Evolutionary conservation across 1,140 invertebrate genomes (phyloP), one percentile per base, ranked within the genome.

Genomic region (Drosophila simulans): DNA sequence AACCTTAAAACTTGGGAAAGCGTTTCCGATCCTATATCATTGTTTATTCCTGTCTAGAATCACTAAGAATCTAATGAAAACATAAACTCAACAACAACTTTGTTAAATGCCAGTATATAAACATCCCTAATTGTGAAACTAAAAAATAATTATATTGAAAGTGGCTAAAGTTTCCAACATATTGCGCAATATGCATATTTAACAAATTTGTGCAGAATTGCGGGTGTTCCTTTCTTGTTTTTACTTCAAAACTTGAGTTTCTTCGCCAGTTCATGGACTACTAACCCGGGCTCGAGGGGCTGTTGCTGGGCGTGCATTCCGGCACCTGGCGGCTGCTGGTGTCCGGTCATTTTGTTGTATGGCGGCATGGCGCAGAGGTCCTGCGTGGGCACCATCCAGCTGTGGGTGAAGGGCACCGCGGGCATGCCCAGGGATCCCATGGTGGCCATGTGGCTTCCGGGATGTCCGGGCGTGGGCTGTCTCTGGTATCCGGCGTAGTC

Each of bases 251-350:
- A 39, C 13, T 31, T 3, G 31, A 31, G 3, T 31, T 8, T 31
- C 37, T 13, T 13, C 7, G 25, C 25, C 25, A 27, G 25, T 10
- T 12, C 3, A 37, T 37, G 3, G 8, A 11, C 10, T 45, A 96
- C 96, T 96, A 97, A 96, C 96, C 96, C 96, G 95, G 96, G 96
- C 95, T 97, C 96, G 94, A 97, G 95, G 94, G 96, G 95, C 94
- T 96, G 95, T 94, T 96, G 95, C 49, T 88, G 82, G 53, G 48
- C 55, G 92, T 94, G 94, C 93, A 94, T 94, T 82, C 93, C 77
- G 37, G 92, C 90, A 56, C 63, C 79, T 13, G 83, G 83, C 27
- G 77, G 69, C 58, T 92, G 92, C 72, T 92, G 91, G 51, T 92
- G 92, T 93, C 94, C 94, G 79, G 94, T 93, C 93, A 93, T 94